Evolutionary conservation across 2,888 invertebrate species (phyloP), one percentile per base, ranked within the genome.

Genomic region (Eulithis prunata): DNA sequence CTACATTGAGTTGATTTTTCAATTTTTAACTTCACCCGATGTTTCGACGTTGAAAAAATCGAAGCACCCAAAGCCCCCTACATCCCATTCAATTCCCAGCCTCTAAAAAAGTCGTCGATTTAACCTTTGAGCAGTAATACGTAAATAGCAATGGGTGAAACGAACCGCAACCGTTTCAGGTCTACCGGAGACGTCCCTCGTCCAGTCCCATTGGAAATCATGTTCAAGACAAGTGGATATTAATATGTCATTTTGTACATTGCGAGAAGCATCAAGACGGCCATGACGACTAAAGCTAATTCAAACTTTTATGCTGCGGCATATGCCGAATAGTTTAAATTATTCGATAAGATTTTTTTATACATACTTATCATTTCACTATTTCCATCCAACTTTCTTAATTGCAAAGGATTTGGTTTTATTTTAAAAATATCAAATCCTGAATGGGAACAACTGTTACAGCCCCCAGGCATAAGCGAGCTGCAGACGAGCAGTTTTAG

Each of bases 121-220:
- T 82, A 76, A 86, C 86, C 88, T 89, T 83, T 87, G 86, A 86
- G 87, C 85, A 78, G 84, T 79, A 85, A 87, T 85, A 85, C 83
- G 80, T 78, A 87, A 88, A 89, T 84, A 84, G 79, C 78, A 82
- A 79, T 81, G 70, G 70, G 87, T 85, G 86, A 85, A 92, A 88
- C 90, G 90, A 89, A 91, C 85, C 87, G 87, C 69, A 78, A 81
- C 88, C 79, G 87, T 91, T 91, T 90, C 89, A 81, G 90, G 89
- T 90, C 89, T 83, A 78, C 70, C 80, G 86, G 86, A 87, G 85
- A 84, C 84, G 82, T 81, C 87, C 87, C 85, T 81, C 76, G 77
- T 75, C 76, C 75, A 72, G 78, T 87, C 88, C 87, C 86, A 83
- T 85, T 86, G 88, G 88, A 87, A 89, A 87, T 87, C 86, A 87